Evolutionary conservation across 2,113 vertebrate genomes (phyloP), one percentile per base, ranked within the genome.

Genomic region (Plotosus lineatus): DNA sequence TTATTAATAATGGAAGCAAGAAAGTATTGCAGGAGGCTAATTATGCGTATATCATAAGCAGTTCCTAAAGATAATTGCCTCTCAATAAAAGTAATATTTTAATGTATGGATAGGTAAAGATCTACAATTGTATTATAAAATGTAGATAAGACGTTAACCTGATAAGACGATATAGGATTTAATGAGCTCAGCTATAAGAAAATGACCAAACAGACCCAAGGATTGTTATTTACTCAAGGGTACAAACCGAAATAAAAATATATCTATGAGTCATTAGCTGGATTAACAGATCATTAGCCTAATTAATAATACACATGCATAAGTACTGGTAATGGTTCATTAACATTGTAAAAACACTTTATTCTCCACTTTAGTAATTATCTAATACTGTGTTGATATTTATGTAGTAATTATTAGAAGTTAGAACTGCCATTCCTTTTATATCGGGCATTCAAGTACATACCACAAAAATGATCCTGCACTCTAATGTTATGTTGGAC

Each of bases 211-310:
- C 15, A 48, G 26, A 4, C 46, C 1, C 0, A 50, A 33, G 28
- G 9, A 36, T 44, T 71, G 44, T 26, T 28, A 26, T 72, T 51
- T 17, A 51, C 26, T 72, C 28, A 50, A 28, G 17, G 15, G 44
- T 48, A 7, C 7, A 48, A 31, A 71, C 48, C 10, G 15, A 26
- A 71, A 71, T 26, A 17, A 71, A 9, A 48, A 11, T 48, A 28
- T 71, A 19, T 44, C 26, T 33, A 11, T 50, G 46, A 51, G 51
- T 51, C 28, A 33, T 73, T 51, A 73, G 69, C 46, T 51, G 69
- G 51, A 73, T 33, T 50, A 33, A 51, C 69, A 50, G 69, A 50
- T 72, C 46, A 51, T 72, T 73, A 73, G 46, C 28, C 21, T 51
- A 50, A 51, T 33, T 73, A 50, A 73, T 51, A 51, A 31, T 23